Base-by-base conservation (phyloP, 1,140 invertebrate genomes). In the Drosophila eugracilis region DNA sequence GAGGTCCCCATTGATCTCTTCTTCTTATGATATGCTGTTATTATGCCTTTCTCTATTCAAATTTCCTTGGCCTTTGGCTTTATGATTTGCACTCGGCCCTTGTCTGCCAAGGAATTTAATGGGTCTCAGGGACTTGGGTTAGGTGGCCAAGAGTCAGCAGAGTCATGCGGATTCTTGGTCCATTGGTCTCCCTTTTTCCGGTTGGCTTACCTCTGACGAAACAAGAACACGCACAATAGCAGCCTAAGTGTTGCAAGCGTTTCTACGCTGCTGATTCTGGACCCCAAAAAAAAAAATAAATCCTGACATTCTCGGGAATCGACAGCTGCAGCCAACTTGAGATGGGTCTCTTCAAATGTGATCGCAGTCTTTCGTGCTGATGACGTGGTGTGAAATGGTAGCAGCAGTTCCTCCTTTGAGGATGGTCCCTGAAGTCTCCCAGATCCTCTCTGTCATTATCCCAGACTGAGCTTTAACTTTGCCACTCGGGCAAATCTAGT, bases 161-260 rank as follows among this genome's bases (percentile, higher is more conserved):
- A 45, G 34, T 14, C n/a, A n/a, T n/a, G n/a, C n/a, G n/a, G 34
- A 36, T 36, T 7, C 17, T 28, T 34, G 65, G 49, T n/a, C n/a
- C 42, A 59, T 30, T n/a, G n/a, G n/a, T n/a, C n/a, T n/a, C n/a
- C n/a, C 58, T 36, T 58, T 55, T 63, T 75, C 78, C 76, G 69
- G 59, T 58, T 67, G 60, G 28, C 37, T 17, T 48, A 7, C 28
- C 34, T 26, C 48, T 74, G 67, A 59, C 50, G 77, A 83, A 83
- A 83, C 83, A 86, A n/a, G n/a, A 88, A 88, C 83, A 86, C 42
- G 83, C 83, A 86, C 88, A 88, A 88, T 85, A 88, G 83, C 78
- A n/a, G n/a, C n/a, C n/a, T n/a, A n/a, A n/a, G n/a, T n/a, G n/a
- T n/a, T n/a, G n/a, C n/a, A n/a, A n/a, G n/a, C n/a, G n/a, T n/a